Evolutionary conservation across 2,888 invertebrate species (phyloP).

Genomic region (Brachycybe producta): DNA sequence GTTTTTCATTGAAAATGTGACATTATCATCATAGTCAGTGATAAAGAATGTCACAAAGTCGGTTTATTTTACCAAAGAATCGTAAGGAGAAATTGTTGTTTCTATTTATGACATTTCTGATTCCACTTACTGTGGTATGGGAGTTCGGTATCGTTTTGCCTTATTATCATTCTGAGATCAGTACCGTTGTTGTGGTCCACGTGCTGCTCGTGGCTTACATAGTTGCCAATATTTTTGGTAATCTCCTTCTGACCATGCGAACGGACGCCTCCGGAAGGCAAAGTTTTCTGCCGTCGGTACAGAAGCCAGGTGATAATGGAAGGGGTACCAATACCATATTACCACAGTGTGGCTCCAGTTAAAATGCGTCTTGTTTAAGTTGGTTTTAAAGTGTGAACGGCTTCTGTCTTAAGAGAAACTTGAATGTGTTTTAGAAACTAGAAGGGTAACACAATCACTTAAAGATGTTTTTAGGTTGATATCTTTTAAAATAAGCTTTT

Average conservation of each 20-base stretch:
- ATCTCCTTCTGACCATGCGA: conserved; percentile 30
- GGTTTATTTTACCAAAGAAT: conserved; percentile 14
- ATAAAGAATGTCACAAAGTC: conserved; percentile 10
- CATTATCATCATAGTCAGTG: neutral
- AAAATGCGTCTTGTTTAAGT: no score
- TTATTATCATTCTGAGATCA: conserved; percentile 23
- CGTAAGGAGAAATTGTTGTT: conserved; percentile 14
- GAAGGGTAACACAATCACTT: neutral
- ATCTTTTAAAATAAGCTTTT: no score
- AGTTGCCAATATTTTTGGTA: conserved; percentile 31
- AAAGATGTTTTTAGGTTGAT: neutral
- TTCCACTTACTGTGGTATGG: conserved; percentile 29
- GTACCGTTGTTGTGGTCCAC: conserved; percentile 26
- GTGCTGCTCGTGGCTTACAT: conserved; percentile 27
- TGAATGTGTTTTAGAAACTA: neutral
- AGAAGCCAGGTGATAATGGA: conserved; percentile 27
- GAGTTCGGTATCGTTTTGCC: conserved; percentile 31
- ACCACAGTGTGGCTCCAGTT: no score
- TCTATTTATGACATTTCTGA: conserved; percentile 20
- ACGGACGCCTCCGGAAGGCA: conserved; percentile 30
- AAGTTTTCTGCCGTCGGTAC: conserved; percentile 30
- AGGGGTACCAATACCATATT: no score
- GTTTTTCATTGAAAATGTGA: no score
- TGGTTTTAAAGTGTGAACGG: no score
- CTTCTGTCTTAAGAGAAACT: neutral